These are phyloP conservation scores for Pseudomyrmex sp. DNA, from an alignment of 1,140 invertebrate species.

Conservation along the genomic window DNA sequence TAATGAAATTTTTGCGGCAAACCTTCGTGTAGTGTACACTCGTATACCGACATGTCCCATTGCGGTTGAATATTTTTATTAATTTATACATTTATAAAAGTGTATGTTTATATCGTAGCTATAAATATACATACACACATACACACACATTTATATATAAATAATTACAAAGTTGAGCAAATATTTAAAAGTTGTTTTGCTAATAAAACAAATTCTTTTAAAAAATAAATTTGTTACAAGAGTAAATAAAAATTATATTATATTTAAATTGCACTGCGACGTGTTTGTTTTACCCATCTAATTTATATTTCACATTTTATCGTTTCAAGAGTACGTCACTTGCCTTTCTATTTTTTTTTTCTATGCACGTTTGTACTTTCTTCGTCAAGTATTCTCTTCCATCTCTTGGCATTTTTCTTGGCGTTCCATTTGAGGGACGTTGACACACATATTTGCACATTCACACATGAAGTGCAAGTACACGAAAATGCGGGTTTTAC, in stretches of 20 bases:
- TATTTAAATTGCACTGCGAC: constrained; percentile 13
- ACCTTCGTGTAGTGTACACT: too few species aligned
- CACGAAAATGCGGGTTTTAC: constrained; percentile 47
- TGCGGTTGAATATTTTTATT: too few species aligned
- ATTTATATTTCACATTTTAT: constrained; percentile 21
- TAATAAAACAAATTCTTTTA: background rate
- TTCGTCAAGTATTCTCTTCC: background rate
- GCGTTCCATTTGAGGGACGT: constrained; percentile 32
- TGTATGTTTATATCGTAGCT: too few species aligned
- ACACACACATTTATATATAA: too few species aligned
- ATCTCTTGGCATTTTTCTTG: background rate
- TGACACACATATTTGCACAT: background rate
- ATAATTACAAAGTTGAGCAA: too few species aligned
- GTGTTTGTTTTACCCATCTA: background rate
- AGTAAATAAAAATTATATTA: background rate
- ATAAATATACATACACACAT: too few species aligned
- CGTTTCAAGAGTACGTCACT: background rate
- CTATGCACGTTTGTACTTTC: background rate
- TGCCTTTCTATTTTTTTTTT: too few species aligned
- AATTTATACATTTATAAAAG: too few species aligned
- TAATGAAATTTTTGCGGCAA: too few species aligned
- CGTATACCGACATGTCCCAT: too few species aligned
- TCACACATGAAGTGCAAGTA: constrained; percentile 17
- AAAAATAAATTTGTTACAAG: constrained; percentile 9
- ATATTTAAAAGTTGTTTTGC: background rate